Base-by-base conservation (phyloP, 2,888 invertebrate species). In the Pseudanteris insignis region DNA sequence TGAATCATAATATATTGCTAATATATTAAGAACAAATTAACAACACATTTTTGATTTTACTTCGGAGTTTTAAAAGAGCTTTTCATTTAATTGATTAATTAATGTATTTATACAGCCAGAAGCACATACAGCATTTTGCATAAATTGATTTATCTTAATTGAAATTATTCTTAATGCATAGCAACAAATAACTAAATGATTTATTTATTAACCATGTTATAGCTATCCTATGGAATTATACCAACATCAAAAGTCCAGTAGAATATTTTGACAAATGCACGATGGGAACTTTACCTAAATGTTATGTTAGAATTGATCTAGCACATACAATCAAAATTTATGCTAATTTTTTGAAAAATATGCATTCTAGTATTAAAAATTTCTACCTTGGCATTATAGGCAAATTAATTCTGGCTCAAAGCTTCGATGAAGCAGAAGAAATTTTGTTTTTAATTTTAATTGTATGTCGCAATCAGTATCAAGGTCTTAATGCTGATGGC, bases 241-340 rank as follows among this genome's bases (percentile, higher is more conserved):
- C 40, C 1, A 14, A 13, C 9, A 28, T 13, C 7, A 40, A 40
- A 28, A 28, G 14, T 26, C 26, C 15, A 0, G 26, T 15, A n/a
- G 40, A 40, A 40, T 40, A 40, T 28, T 26, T 28, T 11, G 37
- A 40, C 12, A 44, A 14, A 13, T 57, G 50, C 8, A 24, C 9
- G 8, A 12, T 14, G 5, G 40, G 33, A 2, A 2, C 30, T 6
- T 5, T 51, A 10, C 57, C 51, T 11, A 11, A n/a, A 11, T 46
- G 41, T 21, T 62, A 57, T 12, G 36, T 62, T 7, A 13, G 55
- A 21, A 50, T 38, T 8, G 51, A 62, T 10, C 46, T 62, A n/a
- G 51, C 62, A 1, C 55, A 62, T 32, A 34, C 36, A 5, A 40
- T 62, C 1, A 34, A 57, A 14, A 29, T 57, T n/a, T 62, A 62